phyloP scores from a whole-genome alignment of 2,113 vertebrate species.

The Saguinus midas region DNA sequence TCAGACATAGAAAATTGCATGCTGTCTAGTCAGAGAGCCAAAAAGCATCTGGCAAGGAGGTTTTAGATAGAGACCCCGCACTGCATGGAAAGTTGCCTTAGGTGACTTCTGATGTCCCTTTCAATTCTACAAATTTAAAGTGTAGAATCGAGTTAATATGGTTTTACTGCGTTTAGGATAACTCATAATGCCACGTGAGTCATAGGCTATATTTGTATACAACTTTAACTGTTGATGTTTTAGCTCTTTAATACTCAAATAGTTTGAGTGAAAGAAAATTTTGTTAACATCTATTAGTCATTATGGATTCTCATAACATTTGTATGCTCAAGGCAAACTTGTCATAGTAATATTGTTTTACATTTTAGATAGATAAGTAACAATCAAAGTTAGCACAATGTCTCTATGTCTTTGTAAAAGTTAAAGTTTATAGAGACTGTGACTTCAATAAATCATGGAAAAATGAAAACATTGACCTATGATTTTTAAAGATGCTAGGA shows the following conservation, averaged over 20 bases:
- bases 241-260: not conserved
- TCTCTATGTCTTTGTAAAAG: not conserved
- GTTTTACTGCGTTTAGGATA: not conserved
- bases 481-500: not conserved
- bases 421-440: not conserved
- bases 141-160: not conserved
- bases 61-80: not conserved
- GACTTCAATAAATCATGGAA: not conserved
- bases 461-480: conserved; percentile 13
- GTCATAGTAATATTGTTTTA: not conserved
- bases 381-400: not conserved
- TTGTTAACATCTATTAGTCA: conserved; percentile 14
- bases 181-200: not conserved
- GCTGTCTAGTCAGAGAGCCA: not conserved
- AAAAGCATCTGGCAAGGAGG: not conserved
- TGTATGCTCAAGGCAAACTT: not conserved
- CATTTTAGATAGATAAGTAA: conserved; percentile 34
- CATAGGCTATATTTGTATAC: not conserved
- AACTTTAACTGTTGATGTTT: not conserved
- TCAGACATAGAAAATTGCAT: not conserved
- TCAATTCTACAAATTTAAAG: not conserved
- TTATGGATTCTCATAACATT: not conserved
- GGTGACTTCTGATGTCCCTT: not conserved
- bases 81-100: not conserved
- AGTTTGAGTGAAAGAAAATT: not conserved